Evolutionary conservation across 2,888 invertebrate species (phyloP).

Genomic region (Minunthozetes semirufus): DNA sequence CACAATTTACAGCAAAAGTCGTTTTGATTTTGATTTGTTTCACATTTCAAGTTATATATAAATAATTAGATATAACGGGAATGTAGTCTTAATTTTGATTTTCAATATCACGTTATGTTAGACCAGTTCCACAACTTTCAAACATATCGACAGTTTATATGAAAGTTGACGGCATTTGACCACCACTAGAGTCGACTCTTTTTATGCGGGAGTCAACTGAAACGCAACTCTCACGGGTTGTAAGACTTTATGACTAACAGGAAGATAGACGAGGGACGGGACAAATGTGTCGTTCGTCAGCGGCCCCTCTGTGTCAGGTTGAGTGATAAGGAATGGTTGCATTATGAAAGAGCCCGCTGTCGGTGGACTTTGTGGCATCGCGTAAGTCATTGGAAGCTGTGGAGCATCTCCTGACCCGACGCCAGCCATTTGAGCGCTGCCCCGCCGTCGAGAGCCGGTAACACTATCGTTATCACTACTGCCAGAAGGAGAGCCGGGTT

Average conservation of each 20-base stretch:
- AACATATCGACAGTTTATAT: not conserved
- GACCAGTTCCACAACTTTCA: conserved; percentile 23
- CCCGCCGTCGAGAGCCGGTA: not conserved
- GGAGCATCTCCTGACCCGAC: conserved; percentile 32
- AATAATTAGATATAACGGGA: conserved; percentile 17
- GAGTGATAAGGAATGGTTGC: conserved; percentile 84
- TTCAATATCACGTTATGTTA: conserved; percentile 12
- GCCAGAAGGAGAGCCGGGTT: conserved; percentile 42
- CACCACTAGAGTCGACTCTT: not conserved
- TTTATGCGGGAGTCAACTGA: conserved; percentile 82
- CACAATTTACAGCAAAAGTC: conserved; percentile 27
- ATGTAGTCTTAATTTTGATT: conserved; percentile 10
- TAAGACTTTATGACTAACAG: conserved; percentile 78
- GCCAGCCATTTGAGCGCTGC: conserved; percentile 26
- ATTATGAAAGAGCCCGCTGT: conserved; percentile 60
- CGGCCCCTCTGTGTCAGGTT: conserved; percentile 47
- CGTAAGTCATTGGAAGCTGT: conserved; percentile 47
- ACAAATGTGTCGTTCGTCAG: conserved; percentile 59
- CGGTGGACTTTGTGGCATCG: conserved; percentile 47
- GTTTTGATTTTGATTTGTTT: conserved; percentile 30
- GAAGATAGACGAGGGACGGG: conserved; percentile 87
- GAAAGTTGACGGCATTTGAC: not conserved
- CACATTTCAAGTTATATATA: conserved; percentile 20
- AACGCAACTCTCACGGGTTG: conserved; percentile 83
- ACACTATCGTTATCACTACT: conserved; percentile 37